Evolutionary conservation across 2,888 invertebrate genomes (phyloP).

Genomic region (Tenthredo mesomela): DNA sequence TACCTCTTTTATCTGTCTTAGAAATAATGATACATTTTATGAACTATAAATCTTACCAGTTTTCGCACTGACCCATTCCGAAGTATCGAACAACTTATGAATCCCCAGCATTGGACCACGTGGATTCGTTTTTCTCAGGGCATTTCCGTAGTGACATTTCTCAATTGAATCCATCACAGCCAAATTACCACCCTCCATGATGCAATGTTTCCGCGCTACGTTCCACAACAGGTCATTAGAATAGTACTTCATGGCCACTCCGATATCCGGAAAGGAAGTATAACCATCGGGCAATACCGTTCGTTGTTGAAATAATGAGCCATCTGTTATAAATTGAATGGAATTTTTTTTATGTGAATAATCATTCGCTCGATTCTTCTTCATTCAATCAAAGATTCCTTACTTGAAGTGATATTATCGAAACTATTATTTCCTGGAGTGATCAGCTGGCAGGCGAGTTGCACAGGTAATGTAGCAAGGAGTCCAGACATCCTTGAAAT

Average conservation of each 20-base stretch:
- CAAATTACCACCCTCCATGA: conserved; percentile 19
- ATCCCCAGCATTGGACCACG: conserved; percentile 8
- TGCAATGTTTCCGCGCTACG: conserved; percentile 22
- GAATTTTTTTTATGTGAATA: not conserved
- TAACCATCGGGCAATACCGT: conserved; percentile 12
- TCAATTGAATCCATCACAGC: conserved; percentile 28
- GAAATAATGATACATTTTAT: not conserved
- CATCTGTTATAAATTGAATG: not conserved
- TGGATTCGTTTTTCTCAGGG: not conserved
- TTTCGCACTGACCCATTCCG: conserved; percentile 25
- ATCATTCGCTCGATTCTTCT: not conserved
- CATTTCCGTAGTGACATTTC: not conserved
- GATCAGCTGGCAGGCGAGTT: conserved; percentile 21
- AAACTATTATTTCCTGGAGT: not conserved
- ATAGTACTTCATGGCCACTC: conserved; percentile 11
- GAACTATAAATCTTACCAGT: conserved; percentile 8
- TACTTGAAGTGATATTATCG: not conserved
- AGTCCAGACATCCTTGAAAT: not conserved
- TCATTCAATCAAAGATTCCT: not conserved
- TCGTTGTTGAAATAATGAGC: not conserved
- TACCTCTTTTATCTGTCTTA: no score
- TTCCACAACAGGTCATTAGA: not conserved
- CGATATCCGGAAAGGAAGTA: conserved; percentile 36
- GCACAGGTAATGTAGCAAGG: conserved; percentile 12
- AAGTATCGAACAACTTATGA: conserved; percentile 27